Evolutionary conservation across 2,797 vertebrate species (phyloP).

Genomic region (Geranospiza caerulescens): DNA sequence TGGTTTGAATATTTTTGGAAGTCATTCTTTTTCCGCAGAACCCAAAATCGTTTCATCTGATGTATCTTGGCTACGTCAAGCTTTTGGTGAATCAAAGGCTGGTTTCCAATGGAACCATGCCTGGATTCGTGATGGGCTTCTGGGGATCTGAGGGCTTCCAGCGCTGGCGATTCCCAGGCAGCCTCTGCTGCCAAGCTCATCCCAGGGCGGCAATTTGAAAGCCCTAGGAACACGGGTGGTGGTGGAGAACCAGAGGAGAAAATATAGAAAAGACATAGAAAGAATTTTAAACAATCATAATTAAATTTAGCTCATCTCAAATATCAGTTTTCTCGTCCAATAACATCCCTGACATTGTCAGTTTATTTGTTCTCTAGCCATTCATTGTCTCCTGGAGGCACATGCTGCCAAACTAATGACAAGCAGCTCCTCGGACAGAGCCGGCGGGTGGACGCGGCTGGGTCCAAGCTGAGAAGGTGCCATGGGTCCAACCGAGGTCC

Average conservation of each 20-base stretch:
- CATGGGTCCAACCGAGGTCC: neutral
- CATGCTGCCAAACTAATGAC: neutral
- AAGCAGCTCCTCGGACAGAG: neutral
- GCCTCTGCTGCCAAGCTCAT: neutral
- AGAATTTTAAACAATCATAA: neutral
- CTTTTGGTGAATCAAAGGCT: slow-evolving; percentile 5
- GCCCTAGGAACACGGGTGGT: neutral
- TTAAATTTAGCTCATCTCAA: slow-evolving; percentile 26
- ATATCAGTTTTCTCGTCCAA: slow-evolving; percentile 8
- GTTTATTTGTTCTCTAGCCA: slow-evolving; percentile 14
- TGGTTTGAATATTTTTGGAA: neutral
- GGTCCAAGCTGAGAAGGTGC: neutral
- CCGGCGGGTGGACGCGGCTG: neutral
- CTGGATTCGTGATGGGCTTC: slow-evolving; percentile 16
- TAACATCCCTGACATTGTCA: neutral
- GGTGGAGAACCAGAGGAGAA: neutral
- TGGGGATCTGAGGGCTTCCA: neutral
- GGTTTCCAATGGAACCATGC: neutral
- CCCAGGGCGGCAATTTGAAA: neutral
- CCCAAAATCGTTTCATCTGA: neutral
- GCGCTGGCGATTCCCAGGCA: neutral
- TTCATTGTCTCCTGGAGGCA: slow-evolving; percentile 29
- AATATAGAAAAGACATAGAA: neutral
- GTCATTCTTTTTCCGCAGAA: neutral
- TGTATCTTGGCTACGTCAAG: neutral